Conservation (phyloP, 2,888 invertebrate genomes). For the Tetrapedia diversipes region DNA sequence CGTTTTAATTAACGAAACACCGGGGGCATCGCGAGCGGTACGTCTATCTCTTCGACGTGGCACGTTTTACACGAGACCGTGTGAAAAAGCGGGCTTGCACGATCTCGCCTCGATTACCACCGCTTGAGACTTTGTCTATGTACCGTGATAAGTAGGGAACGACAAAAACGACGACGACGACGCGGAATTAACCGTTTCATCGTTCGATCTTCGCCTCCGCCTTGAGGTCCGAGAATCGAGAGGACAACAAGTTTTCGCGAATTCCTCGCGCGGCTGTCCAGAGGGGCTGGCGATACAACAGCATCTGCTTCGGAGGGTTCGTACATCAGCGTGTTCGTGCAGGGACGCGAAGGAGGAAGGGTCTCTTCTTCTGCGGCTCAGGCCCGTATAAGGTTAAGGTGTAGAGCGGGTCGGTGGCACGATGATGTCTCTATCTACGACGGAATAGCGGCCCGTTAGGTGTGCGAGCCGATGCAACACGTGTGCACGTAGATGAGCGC, state of each 20-base stretch:
- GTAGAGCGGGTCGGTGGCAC: conserved; percentile 67
- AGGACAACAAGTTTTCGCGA: conserved; percentile 6
- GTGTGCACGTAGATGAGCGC: conserved; percentile 62
- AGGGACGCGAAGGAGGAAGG: conserved; percentile 17
- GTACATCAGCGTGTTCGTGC: conserved; percentile 44
- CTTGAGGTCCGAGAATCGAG: too few relatives aligned
- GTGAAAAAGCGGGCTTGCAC: conserved; percentile 33
- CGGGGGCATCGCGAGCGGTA: conserved; percentile 71
- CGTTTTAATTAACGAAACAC: conserved; percentile 82
- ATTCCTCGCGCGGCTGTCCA: neutral
- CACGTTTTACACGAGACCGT: conserved; percentile 43
- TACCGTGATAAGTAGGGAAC: conserved; percentile 15
- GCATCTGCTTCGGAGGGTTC: conserved; percentile 13
- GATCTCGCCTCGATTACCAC: conserved; percentile 19
- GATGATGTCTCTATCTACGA: conserved; percentile 81
- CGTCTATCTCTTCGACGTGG: conserved; percentile 63
- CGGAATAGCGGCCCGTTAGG: conserved; percentile 65
- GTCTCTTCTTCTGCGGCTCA: conserved; percentile 17
- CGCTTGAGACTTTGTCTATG: neutral
- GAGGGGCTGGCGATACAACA: neutral
- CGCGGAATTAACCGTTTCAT: conserved; percentile 21
- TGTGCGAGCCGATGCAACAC: conserved; percentile 69
- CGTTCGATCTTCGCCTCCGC: conserved; percentile 4
- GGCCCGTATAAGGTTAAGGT: conserved; percentile 66
- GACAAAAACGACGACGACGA: neutral